Conservation (phyloP, 1,140 invertebrate species). For the Monomorium pharaonis region DNA sequence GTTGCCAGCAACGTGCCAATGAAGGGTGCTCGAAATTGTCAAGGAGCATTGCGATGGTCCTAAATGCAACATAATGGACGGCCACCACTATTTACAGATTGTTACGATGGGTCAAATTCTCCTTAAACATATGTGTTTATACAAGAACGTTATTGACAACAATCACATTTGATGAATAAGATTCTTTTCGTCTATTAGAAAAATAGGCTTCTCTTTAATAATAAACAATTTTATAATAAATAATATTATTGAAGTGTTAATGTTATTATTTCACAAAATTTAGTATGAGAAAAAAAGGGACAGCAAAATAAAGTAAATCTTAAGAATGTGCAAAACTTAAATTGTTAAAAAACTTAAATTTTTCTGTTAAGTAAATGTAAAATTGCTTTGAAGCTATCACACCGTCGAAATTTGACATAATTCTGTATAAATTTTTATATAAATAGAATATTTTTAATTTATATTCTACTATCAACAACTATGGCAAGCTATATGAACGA, state of each 20-base stretch:
- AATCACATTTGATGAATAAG: background rate
- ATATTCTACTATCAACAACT: background rate
- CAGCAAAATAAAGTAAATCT: background rate
- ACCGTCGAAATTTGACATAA: background rate
- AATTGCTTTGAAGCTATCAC: background rate
- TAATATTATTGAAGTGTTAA: background rate
- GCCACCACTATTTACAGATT: conserved; percentile 19
- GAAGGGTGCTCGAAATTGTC: conserved; percentile 35
- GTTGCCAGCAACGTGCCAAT: conserved; percentile 1
- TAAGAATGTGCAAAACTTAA: background rate
- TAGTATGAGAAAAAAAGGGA: background rate
- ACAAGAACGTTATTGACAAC: background rate
- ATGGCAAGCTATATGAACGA: background rate
- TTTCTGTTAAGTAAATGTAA: background rate
- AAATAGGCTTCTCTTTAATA: background rate
- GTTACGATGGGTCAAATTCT: background rate
- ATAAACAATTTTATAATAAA: too few relatives aligned
- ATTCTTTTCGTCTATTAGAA: background rate
- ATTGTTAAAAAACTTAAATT: background rate
- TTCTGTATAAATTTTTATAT: background rate
- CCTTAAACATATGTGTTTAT: background rate
- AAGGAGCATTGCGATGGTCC: background rate
- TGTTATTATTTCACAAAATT: background rate
- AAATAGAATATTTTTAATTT: conserved; percentile 3
- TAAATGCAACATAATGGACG: conserved; percentile 36